Base-by-base conservation (phyloP, 1,140 invertebrate species). In the Drosophila kanapiae region DNA sequence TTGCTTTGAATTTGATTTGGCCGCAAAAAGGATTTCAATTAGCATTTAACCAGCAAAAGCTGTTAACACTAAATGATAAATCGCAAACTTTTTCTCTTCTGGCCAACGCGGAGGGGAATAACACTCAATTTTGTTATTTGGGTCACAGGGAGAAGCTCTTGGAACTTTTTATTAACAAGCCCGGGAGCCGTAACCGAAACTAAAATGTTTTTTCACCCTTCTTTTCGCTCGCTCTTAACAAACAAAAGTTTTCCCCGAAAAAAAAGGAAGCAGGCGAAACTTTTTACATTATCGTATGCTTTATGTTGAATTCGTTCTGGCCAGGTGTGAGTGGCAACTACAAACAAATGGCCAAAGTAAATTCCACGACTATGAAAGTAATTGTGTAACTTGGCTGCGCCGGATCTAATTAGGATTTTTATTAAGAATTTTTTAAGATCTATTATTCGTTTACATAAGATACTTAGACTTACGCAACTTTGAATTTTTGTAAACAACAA, bases 61-160 rank as follows among this genome's bases (percentile, higher is more conserved):
- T 69, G 61, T 69, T 69, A 65, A 45, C 69, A 70, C 69, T 71
- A 40, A 71, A 71, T 71, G 68, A 69, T 71, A 69, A 67, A 69
- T 48, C 35, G 35, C 29, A 13, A 58, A 70, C 18, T 57, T 70
- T 53, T 70, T 56, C 27, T 10, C 6, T 16, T 23, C 23, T 23
- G 16, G 53, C 31, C 38, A 61, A 68, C 58, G 49, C 33, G 45
- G 29, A 40, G 27, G 45, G 29, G 40, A 9, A n/a, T 47, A 58
- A 13, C 63, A 57, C 29, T 48, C 63, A 42, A 29, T 45, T 65
- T 31, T n/a, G 13, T 2, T 18, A 60, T 64, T 42, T 61, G 54
- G 61, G 61, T 61, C 62, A 65, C 18, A 14, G 29, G 23, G 23
- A 58, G 38, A 7, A 61, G 45, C 59, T 33, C 29, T 68, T 23